Evolutionary conservation across 2,888 invertebrate species (phyloP).

Genomic region (Chymomyza amoena): DNA sequence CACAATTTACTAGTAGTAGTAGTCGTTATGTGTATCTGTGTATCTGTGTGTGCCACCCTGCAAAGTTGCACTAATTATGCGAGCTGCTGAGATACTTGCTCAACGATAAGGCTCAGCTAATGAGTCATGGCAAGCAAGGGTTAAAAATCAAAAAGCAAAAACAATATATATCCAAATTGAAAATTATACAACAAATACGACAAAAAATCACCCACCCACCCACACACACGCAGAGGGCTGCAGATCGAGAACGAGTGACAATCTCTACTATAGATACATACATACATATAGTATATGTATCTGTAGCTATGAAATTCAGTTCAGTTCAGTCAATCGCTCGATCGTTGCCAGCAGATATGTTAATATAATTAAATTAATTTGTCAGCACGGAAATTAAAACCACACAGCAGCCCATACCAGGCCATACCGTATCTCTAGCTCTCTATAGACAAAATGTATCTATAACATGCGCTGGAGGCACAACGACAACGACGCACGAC

Average conservation of each 20-base stretch:
- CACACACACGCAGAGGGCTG: conserved; percentile 7
- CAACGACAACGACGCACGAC: conserved; percentile 29
- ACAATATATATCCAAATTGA: not conserved
- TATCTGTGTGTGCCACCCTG: not conserved
- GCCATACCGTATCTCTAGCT: not conserved
- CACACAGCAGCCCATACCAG: conserved; percentile 32
- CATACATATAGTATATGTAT: no score
- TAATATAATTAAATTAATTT: conserved; percentile 77
- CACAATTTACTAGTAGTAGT: conserved; percentile 51
- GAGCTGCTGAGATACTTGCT: not conserved
- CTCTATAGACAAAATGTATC: conserved; percentile 38
- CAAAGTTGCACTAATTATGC: conserved; percentile 1
- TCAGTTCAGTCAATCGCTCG: conserved; percentile 66
- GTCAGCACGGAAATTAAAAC: conserved; percentile 72
- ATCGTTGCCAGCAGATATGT: conserved; percentile 61
- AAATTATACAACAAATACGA: conserved; percentile 3
- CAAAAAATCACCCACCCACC: conserved; percentile 27
- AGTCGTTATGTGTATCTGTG: not conserved
- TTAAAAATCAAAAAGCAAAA: conserved; percentile 32
- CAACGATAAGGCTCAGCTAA: conserved; percentile 40
- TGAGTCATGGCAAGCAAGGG: conserved; percentile 51
- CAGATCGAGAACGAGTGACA: no score
- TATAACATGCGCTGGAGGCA: conserved; percentile 35
- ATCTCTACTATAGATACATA: no score
- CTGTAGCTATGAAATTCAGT: conserved; percentile 20